Conservation (phyloP, 2,113 vertebrate genomes). For the Phodopus roborovskii region DNA sequence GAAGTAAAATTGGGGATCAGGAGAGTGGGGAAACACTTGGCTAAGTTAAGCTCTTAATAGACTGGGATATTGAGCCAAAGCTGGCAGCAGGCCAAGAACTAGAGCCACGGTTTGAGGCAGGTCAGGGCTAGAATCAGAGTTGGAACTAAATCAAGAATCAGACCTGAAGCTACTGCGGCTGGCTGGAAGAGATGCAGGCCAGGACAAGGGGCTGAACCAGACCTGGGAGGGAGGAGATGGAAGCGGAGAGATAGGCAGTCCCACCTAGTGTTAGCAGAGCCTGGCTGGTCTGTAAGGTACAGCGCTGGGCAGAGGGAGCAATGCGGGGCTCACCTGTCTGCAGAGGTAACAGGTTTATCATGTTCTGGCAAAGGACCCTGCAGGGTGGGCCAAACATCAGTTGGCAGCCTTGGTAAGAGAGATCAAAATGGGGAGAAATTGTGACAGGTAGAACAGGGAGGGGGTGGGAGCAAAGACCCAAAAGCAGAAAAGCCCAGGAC, state of each 20-base stretch:
- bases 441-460: neutral
- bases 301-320: neutral
- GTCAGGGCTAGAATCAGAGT: conserved; percentile 9
- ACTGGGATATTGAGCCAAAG: conserved; percentile 40
- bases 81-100: neutral
- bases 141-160: neutral
- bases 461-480: neutral
- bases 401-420: neutral
- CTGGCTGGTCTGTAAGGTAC: neutral
- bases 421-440: neutral
- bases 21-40: neutral
- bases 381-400: neutral
- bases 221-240: neutral
- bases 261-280: neutral
- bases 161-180: neutral
- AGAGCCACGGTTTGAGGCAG: conserved; percentile 14
- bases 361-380: neutral
- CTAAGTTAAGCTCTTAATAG: conserved; percentile 14
- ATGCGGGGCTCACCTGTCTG: neutral
- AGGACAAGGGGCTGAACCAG: neutral
- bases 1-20: neutral
- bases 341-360: neutral
- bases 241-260: neutral
- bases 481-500: neutral
- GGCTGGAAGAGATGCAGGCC: neutral